These are phyloP conservation scores for Drymodes brunneopygia DNA, from an alignment of 2,113 vertebrate genomes.

Conservation along the genomic window DNA sequence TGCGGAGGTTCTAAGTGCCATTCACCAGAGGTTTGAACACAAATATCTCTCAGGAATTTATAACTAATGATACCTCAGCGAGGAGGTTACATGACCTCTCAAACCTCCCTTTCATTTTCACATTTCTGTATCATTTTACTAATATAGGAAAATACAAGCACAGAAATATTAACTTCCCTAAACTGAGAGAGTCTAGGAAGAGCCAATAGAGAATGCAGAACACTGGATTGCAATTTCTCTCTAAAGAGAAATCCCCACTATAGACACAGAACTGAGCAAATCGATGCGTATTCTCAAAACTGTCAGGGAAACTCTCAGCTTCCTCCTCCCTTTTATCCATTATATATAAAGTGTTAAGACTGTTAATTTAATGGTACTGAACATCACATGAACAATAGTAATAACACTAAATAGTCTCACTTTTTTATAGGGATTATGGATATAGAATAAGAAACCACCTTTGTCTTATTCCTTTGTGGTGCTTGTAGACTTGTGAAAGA, in stretches of 20 bases:
- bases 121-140: not conserved
- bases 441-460: not conserved
- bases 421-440: not conserved
- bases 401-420: not conserved
- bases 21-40: not conserved
- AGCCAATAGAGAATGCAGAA: not conserved
- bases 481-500: not conserved
- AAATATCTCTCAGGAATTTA: not conserved
- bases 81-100: not conserved
- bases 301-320: not conserved
- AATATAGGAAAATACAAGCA: not conserved
- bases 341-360: not conserved
- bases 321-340: not conserved
- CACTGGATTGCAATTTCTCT: not conserved
- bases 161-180: not conserved
- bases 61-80: not conserved
- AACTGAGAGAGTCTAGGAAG: not conserved
- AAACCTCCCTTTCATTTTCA: conserved; percentile 10
- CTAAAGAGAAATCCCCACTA: not conserved
- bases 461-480: not conserved
- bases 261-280: not conserved
- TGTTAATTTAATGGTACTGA: not conserved
- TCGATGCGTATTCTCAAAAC: not conserved
- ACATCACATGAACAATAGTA: not conserved
- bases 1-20: not conserved